Evolutionary conservation across 2,888 invertebrate species (phyloP), one percentile per base, ranked within the genome.

Genomic region (Slavum lentiscoides): DNA sequence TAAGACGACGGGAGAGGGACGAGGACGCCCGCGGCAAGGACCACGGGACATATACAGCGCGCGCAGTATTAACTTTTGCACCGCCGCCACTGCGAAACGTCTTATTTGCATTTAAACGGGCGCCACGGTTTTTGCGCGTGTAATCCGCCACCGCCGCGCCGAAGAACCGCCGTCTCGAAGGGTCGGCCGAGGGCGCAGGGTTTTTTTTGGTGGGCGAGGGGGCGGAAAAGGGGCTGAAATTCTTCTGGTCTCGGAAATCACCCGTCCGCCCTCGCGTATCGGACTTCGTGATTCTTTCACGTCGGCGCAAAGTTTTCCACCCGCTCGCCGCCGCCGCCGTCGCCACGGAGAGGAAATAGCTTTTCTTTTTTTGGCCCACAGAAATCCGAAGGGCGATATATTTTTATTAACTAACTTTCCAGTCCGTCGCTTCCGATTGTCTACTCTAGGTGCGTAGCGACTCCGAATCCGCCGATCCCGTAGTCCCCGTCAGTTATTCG

Each of bases 101-200:
- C 76, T 77, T 77, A 77, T 77, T 77, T 77, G 77, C 77, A 77
- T 77, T 77, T 77, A 77, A 77, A 77, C 76, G 76, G 76, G 68
- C 59, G 61, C 68, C 76, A 53, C 59, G 61, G 76, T 77, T 77
- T 77, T 77, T 69, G 61, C 30, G 30, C 68, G 30, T 69, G 76
- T 77, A 77, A 77, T 69, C 49, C 43, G 9, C 77, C 68, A 7
- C 15, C 68, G 2, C 55, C 19, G 43, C 43, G 53, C 53, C 53
- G 15, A n/a, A n/a, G n/a, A n/a, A n/a, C 53, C 53, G 15, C 53
- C 30, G 30, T 30, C 4, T 30, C 30, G 30, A 30, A n/a, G n/a
- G n/a, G n/a, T n/a, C n/a, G n/a, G n/a, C n/a, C n/a, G n/a, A n/a
- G n/a, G n/a, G n/a, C n/a, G n/a, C n/a, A n/a, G n/a, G n/a, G n/a